Percentiles rank a stretch among this genome's conserved stretches.
phyloP scores from a whole-genome alignment of 2,888 invertebrate genomes.

The Tricholauxania praeusta region DNA sequence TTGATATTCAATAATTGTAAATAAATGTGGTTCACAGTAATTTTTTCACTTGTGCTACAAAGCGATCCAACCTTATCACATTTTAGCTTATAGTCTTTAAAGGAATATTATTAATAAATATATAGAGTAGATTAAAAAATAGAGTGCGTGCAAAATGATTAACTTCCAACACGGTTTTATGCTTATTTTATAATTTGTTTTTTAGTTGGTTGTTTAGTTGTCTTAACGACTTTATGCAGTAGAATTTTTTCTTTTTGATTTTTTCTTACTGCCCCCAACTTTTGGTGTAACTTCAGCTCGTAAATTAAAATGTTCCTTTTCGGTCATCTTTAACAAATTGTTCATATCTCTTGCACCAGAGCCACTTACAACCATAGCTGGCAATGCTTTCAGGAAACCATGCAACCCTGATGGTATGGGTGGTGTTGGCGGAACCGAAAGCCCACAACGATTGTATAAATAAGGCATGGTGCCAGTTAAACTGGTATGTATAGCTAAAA shows the following conservation, averaged over 20 bases:
- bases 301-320: conserved; percentile 3
- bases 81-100: conserved; percentile 14
- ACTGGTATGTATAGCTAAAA: conserved; percentile 65
- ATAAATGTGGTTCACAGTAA: conserved; percentile 25
- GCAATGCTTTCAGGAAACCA: conserved; percentile 66
- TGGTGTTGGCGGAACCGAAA: conserved; percentile 62
- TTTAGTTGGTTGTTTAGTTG: too few relatives aligned
- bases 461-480: conserved; percentile 66
- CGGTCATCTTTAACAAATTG: conserved; percentile 46
- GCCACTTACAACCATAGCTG: conserved; percentile 61
- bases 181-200: neutral
- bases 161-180: conserved; percentile 20
- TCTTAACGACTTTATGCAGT: too few relatives aligned
- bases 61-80: conserved; percentile 23
- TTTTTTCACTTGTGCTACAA: conserved; percentile 29
- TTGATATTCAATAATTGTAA: neutral
- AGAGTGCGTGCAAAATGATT: neutral
- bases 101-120: conserved; percentile 13
- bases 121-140: neutral
- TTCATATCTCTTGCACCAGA: conserved; percentile 57
- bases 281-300: neutral
- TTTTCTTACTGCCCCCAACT: neutral
- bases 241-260: too few relatives aligned
- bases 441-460: conserved; percentile 64
- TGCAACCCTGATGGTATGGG: conserved; percentile 67